Conservation (phyloP, 2,888 invertebrate genomes). For the Agrenia bidenticulata region DNA sequence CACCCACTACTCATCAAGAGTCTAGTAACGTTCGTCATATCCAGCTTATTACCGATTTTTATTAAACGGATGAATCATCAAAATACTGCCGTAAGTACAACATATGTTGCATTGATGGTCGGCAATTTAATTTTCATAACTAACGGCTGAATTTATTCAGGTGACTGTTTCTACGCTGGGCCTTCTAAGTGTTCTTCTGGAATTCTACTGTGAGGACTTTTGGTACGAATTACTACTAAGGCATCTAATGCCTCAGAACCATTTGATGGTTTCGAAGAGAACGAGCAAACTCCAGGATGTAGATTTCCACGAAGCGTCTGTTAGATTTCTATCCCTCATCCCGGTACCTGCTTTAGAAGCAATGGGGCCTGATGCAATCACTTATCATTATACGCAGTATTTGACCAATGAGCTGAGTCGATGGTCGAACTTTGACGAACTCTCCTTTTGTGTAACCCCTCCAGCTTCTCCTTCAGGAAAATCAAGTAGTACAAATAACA, state of each 20-base stretch:
- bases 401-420: slow-evolving; percentile 42
- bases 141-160: slow-evolving; percentile 29
- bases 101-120: slow-evolving; percentile 3
- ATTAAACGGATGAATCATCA: slow-evolving; percentile 48
- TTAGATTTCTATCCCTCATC: slow-evolving; percentile 45
- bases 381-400: slow-evolving; percentile 44
- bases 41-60: slow-evolving; percentile 34
- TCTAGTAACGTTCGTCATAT: slow-evolving; percentile 42
- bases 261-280: slow-evolving; percentile 48
- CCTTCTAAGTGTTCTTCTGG: slow-evolving; percentile 45
- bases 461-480: not conserved
- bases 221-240: slow-evolving; percentile 48
- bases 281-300: slow-evolving; percentile 35
- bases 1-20: slow-evolving; percentile 45
- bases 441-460: slow-evolving; percentile 12
- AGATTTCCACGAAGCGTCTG: slow-evolving; percentile 48
- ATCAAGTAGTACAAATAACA: slow-evolving; percentile 17
- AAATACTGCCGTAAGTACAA: slow-evolving; percentile 41
- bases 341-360: slow-evolving; percentile 41
- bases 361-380: slow-evolving; percentile 41
- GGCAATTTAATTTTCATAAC: no score
- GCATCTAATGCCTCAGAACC: slow-evolving; percentile 47
- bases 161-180: slow-evolving; percentile 49
- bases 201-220: slow-evolving; percentile 51
- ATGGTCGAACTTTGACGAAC: slow-evolving; percentile 25